These are phyloP conservation scores for Myzus persicae DNA, from an alignment of 1,140 invertebrate species.

Conservation along the genomic window DNA sequence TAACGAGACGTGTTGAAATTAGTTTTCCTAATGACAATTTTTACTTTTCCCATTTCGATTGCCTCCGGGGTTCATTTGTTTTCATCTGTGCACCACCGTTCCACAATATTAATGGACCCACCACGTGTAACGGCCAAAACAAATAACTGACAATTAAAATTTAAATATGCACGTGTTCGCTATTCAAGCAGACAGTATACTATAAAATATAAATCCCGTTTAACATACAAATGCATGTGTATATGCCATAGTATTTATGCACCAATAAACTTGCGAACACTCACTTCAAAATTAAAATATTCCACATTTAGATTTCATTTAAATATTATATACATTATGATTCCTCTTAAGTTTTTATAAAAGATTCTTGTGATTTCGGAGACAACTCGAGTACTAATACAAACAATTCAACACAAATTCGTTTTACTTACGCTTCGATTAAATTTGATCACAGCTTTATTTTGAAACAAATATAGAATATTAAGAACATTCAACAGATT, in stretches of 20 bases:
- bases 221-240: neutral
- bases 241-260: neutral
- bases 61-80: neutral
- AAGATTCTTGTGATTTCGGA: neutral
- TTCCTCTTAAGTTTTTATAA: neutral
- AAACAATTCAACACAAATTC: neutral
- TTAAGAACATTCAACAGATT: neutral
- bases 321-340: neutral
- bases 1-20: neutral
- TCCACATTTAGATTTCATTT: neutral
- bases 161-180: neutral
- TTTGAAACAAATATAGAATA: neutral
- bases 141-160: neutral
- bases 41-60: neutral
- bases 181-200: neutral
- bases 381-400: neutral
- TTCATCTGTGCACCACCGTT: neutral
- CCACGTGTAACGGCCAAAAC: neutral
- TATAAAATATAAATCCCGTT: slow-evolving; percentile 12
- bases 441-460: neutral
- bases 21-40: neutral
- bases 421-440: neutral
- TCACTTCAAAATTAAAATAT: neutral
- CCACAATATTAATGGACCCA: neutral
- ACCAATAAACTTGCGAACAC: neutral